These are phyloP conservation scores for Anoncus sp. DNA, from an alignment of 2,888 invertebrate genomes.

Conservation along the genomic window DNA sequence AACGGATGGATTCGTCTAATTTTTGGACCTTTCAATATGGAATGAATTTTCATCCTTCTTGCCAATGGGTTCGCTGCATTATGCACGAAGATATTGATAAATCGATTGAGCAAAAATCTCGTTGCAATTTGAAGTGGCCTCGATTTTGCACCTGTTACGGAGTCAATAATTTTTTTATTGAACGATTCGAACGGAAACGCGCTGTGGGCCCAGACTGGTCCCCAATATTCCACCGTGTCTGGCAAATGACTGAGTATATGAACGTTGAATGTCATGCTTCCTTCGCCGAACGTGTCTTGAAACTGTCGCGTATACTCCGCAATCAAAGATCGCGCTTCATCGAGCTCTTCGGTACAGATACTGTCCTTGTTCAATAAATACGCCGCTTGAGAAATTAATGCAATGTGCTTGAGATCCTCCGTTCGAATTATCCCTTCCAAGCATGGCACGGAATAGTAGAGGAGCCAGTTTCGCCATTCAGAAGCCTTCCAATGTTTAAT, in stretches of 20 bases:
- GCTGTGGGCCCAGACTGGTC: constrained; percentile 45
- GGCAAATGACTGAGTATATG: constrained; percentile 42
- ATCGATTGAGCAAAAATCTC: constrained; percentile 37
- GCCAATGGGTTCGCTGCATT: not conserved
- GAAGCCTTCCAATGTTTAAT: constrained; percentile 44
- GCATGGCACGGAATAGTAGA: constrained; percentile 27
- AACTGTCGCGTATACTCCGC: constrained; percentile 16
- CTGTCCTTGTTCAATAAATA: constrained; percentile 32
- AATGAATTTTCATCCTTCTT: not conserved
- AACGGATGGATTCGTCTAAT: constrained; percentile 1
- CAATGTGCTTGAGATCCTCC: constrained; percentile 25
- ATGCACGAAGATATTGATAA: constrained; percentile 20
- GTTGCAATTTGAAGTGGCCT: constrained; percentile 43
- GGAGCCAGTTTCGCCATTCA: constrained; percentile 48
- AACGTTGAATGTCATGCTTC: constrained; percentile 33
- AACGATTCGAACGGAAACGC: constrained; percentile 52
- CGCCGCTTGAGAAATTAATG: constrained; percentile 32
- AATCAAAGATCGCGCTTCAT: constrained; percentile 10
- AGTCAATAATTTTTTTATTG: constrained; percentile 49
- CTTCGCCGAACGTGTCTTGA: constrained; percentile 21
- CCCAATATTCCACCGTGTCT: constrained; percentile 50
- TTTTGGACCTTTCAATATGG: constrained; percentile 19
- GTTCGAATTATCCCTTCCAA: constrained; percentile 23
- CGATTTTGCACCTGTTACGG: constrained; percentile 32
- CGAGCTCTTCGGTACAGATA: constrained; percentile 7